Conservation (phyloP, 2,888 invertebrate species). For the Nephrotoma flavescens region DNA sequence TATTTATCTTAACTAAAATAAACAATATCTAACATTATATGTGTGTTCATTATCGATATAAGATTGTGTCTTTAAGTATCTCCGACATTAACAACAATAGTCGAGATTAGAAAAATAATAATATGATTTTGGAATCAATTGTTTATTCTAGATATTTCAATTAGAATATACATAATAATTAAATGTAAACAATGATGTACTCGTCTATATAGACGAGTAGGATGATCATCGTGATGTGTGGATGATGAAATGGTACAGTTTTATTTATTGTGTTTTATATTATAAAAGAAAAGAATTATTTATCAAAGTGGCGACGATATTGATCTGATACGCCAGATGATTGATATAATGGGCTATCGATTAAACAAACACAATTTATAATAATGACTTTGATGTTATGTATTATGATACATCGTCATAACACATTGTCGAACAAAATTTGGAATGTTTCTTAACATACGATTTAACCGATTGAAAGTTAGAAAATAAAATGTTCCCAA, state of each 20-base stretch:
- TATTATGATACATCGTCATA: neutral
- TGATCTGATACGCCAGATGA: neutral
- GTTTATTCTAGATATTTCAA: neutral
- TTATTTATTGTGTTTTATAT: neutral
- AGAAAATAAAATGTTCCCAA: too few species aligned
- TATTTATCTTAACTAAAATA: neutral
- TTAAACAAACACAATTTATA: neutral
- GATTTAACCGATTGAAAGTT: too few species aligned
- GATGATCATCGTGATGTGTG: neutral
- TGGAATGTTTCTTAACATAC: too few species aligned
- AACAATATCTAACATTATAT: neutral
- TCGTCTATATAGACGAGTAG: neutral
- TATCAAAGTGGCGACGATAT: neutral
- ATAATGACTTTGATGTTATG: neutral
- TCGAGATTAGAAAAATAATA: too few species aligned
- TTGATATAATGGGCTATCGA: neutral
- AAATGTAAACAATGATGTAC: neutral
- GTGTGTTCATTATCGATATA: neutral
- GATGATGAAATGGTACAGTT: neutral
- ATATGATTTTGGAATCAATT: neutral
- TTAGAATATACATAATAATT: neutral
- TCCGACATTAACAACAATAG: neutral
- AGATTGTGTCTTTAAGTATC: neutral
- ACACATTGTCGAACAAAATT: too few species aligned
- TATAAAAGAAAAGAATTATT: neutral